Percentiles rank a stretch among this genome's conserved stretches.
Evolutionary conservation across 2,888 invertebrate genomes (phyloP).

Genomic region (Bellardia pandia): DNA sequence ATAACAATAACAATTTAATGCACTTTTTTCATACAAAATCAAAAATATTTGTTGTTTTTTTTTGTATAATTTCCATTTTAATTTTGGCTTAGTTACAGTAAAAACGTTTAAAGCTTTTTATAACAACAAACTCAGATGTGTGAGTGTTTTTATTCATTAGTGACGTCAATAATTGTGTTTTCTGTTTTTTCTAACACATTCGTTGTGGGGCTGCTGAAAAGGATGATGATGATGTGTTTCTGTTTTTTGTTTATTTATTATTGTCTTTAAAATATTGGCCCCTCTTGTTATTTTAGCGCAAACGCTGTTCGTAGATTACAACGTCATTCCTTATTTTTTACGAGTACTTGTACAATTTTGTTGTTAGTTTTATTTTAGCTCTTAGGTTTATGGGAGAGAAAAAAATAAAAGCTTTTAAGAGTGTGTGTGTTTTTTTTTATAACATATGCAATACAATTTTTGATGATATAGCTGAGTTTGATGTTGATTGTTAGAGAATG

Average conservation of each 20-base stretch:
- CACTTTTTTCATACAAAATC: not conserved
- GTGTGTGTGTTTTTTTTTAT: slow-evolving; percentile 14
- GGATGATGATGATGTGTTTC: slow-evolving; percentile 37
- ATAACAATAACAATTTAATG: not conserved
- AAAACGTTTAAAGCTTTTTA: not conserved
- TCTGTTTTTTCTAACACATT: slow-evolving; percentile 37
- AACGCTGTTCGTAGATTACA: slow-evolving; percentile 56
- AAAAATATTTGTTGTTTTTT: not conserved
- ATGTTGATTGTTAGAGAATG: slow-evolving; percentile 77
- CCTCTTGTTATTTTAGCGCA: slow-evolving; percentile 68
- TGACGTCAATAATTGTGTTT: slow-evolving; percentile 68
- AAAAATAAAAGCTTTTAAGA: slow-evolving; percentile 38
- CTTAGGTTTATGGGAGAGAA: slow-evolving; percentile 40
- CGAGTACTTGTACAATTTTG: slow-evolving; percentile 14
- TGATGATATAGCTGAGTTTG: slow-evolving; percentile 37
- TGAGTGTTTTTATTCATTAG: slow-evolving; percentile 7
- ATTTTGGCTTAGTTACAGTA: slow-evolving; percentile 21
- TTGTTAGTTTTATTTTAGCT: slow-evolving; percentile 59
- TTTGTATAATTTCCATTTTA: slow-evolving; percentile 10
- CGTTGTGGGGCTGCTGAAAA: slow-evolving; percentile 39
- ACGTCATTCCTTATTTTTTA: slow-evolving; percentile 63
- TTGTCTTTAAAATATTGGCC: slow-evolving; percentile 61
- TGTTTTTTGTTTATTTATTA: not conserved
- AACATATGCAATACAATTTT: slow-evolving; percentile 43
- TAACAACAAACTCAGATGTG: not conserved